Conservation (phyloP, 2,113 vertebrate genomes). For the Clinocottus analis region DNA sequence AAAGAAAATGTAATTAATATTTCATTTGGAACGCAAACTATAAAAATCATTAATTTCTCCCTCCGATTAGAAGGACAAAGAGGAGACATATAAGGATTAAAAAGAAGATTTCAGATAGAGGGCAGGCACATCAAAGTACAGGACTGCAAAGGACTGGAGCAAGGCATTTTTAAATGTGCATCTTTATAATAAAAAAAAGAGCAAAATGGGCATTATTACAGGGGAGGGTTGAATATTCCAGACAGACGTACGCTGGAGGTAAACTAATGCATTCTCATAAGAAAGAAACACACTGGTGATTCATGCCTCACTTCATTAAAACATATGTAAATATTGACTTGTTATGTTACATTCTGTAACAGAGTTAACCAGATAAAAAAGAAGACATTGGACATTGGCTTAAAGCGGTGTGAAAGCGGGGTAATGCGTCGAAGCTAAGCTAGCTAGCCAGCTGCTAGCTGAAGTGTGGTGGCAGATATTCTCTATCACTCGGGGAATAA, state of each 20-base stretch:
- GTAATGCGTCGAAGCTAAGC: neutral
- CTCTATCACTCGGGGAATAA: too few species aligned
- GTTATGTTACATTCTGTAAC: neutral
- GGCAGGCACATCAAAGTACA: neutral
- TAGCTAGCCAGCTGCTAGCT: neutral
- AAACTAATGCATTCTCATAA: neutral
- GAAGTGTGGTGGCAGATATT: neutral
- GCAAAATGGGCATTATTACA: neutral
- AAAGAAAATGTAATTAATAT: constrained; percentile 64
- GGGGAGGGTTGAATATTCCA: neutral
- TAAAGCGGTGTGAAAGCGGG: neutral
- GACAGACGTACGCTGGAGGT: neutral
- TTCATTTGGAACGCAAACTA: constrained; percentile 37
- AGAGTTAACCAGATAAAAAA: neutral
- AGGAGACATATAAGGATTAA: constrained; percentile 4
- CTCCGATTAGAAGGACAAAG: constrained; percentile 10
- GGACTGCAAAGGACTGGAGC: neutral
- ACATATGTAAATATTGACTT: neutral
- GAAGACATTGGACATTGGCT: neutral
- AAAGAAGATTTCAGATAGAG: constrained; percentile 15
- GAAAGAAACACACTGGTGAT: neutral
- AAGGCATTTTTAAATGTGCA: neutral
- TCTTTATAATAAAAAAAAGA: neutral
- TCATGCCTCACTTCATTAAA: neutral
- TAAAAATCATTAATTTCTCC: constrained; percentile 8